phyloP scores from a whole-genome alignment of 2,113 vertebrate genomes.

The Lanius collurio region DNA sequence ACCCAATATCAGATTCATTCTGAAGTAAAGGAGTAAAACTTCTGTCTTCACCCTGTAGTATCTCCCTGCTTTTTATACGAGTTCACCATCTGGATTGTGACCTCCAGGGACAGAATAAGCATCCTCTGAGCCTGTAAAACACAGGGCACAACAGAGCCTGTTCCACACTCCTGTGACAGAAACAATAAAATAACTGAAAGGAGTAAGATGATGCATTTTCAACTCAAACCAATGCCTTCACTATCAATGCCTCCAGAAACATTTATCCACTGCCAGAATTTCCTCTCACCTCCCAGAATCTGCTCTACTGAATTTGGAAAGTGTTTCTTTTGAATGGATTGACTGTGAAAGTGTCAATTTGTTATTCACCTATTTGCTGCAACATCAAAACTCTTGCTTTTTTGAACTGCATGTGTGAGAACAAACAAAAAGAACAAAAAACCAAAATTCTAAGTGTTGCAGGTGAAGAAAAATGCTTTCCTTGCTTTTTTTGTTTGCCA shows the following conservation, averaged over 20 bases:
- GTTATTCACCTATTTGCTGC: not conserved
- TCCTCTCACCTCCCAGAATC: slow-evolving; percentile 5
- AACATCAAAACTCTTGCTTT: not conserved
- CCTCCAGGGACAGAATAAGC: not conserved
- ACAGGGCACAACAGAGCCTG: not conserved
- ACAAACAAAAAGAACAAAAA: not conserved
- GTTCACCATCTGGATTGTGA: not conserved
- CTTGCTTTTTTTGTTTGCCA: not conserved
- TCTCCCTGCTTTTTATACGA: not conserved
- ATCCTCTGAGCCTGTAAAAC: not conserved
- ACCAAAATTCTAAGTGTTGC: not conserved
- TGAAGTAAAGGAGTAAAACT: not conserved
- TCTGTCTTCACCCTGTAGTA: not conserved
- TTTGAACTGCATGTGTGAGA: not conserved
- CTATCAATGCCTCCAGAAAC: not conserved
- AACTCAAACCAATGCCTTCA: not conserved
- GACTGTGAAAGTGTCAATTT: not conserved
- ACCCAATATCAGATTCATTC: not conserved
- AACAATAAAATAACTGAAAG: not conserved
- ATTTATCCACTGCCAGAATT: not conserved
- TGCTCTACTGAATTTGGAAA: not conserved
- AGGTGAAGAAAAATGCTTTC: not conserved
- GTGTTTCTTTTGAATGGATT: not conserved
- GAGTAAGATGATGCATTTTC: not conserved
- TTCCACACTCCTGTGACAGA: not conserved